phyloP scores from a whole-genome alignment of 2,797 vertebrate species.

The Neomorphus geoffroyi region DNA sequence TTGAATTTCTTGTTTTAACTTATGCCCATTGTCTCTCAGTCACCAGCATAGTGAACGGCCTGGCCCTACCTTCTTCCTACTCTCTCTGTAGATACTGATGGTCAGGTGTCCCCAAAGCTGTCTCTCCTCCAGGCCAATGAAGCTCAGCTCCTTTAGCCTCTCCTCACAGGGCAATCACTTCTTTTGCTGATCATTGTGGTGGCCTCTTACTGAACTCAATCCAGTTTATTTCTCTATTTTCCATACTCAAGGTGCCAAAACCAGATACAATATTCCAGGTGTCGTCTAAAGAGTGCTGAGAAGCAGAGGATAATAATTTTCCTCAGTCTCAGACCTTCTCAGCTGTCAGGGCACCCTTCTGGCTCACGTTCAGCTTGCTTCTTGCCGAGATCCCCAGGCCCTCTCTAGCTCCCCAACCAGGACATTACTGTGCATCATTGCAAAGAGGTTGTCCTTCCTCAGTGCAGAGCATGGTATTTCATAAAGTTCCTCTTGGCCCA shows the following conservation, averaged over 20 bases:
- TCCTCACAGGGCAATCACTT: background rate
- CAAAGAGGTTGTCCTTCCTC: too few species aligned
- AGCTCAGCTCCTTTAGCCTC: background rate
- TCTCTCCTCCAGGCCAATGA: background rate
- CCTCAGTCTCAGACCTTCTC: background rate
- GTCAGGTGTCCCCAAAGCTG: background rate
- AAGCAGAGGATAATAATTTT: background rate
- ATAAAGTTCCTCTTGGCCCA: background rate
- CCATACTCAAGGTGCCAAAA: background rate
- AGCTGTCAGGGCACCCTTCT: background rate
- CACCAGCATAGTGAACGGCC: too few species aligned
- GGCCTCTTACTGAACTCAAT: background rate
- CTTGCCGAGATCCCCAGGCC: background rate
- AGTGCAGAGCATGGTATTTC: background rate
- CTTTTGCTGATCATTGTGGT: background rate
- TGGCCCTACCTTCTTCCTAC: background rate
- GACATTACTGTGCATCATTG: background rate
- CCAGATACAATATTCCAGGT: background rate
- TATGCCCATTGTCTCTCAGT: background rate
- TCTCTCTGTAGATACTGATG: background rate
- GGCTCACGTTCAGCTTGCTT: background rate
- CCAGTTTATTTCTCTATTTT: background rate
- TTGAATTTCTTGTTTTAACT: background rate
- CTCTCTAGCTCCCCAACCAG: background rate
- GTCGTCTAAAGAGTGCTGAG: background rate